These are phyloP conservation scores for Capra hircus DNA, from an alignment of 2,113 vertebrate genomes.

Conservation along the genomic window DNA sequence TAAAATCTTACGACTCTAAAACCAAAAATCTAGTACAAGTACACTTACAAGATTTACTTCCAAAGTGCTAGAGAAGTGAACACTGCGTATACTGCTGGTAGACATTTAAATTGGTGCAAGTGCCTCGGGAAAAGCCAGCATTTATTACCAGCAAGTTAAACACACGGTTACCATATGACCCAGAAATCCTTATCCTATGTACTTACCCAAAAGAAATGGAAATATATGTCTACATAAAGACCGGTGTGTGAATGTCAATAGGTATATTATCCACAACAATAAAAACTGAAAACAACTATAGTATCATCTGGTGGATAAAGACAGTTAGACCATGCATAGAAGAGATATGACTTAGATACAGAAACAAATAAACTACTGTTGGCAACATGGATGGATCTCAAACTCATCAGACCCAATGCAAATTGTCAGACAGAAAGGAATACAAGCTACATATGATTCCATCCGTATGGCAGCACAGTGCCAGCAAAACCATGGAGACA, in stretches of 20 bases:
- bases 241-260: background rate
- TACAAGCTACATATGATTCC: background rate
- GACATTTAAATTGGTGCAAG: background rate
- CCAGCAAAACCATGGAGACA: background rate
- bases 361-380: background rate
- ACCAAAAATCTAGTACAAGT: background rate
- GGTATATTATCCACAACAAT: background rate
- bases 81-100: background rate
- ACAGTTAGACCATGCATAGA: background rate
- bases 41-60: background rate
- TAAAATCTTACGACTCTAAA: background rate
- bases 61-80: background rate
- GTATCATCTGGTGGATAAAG: background rate
- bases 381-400: background rate
- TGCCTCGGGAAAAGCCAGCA: background rate
- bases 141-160: background rate
- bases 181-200: background rate
- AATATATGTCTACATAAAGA: background rate
- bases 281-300: background rate
- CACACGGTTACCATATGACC: rapidly evolving
- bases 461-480: background rate
- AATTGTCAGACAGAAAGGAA: background rate
- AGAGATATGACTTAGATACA: background rate
- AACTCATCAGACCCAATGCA: background rate
- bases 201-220: background rate